Evolutionary conservation across 2,888 invertebrate species (phyloP), one percentile per base, ranked within the genome.

Genomic region (Epiperipatus broadwayi): DNA sequence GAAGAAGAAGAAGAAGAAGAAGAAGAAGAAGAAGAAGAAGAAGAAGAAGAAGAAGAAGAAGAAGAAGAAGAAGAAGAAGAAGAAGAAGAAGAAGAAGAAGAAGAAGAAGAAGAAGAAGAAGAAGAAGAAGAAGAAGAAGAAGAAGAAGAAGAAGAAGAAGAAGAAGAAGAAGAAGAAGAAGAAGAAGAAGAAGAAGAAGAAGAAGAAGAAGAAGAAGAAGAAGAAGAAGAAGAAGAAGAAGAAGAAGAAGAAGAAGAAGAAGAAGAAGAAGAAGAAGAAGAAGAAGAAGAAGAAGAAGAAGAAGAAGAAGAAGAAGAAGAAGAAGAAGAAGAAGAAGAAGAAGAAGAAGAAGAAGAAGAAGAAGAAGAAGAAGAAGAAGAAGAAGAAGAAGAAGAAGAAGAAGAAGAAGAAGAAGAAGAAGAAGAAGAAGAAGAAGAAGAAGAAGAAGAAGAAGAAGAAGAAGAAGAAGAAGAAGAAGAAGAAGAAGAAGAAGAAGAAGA

Each of bases 381-480:
- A 34, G 33, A 20, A 28, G 35, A 21, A 34, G 39, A 19, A 21
- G 21, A 21, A 35, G 31, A 34, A 22, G 37, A 27, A 27, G 22
- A 16, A 21, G 32, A 32, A 19, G 22, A 16, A 40, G 35, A 15
- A 12, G 21, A 25, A 22, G 32, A 32, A 25, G 21, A 18, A 21
- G 38, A 41, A 28, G 28, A 30, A 28, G 30, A 41, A 30, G 28
- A 29, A 25, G 35, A 39, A 35, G 40, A 29, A 22, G 30, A 27
- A 28, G 35, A 29, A 32, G 39, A 20, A 41, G 37, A 41, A 25
- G 27, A 20, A 32, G 41, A 41, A 25, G 28, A 20, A 41, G 40
- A 32, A 32, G 33, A 18, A 30, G 40, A 32, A 21, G 27, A 22
- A 32, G 34, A 32, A 21, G 27, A 20, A 21, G 34, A 21, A 21